These are phyloP conservation scores for Microplitis manilae DNA, from an alignment of 2,888 invertebrate genomes.

Conservation along the genomic window DNA sequence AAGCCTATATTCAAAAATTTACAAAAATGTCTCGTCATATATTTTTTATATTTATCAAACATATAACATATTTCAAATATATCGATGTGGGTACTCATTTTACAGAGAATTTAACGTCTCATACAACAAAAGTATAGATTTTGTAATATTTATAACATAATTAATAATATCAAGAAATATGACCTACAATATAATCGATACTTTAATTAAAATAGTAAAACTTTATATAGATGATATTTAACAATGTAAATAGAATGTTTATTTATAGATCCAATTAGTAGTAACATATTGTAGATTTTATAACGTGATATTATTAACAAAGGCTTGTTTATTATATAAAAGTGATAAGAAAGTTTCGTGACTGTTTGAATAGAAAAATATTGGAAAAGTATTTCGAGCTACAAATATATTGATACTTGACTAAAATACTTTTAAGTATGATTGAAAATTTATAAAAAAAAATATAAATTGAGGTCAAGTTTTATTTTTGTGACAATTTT, in stretches of 20 bases:
- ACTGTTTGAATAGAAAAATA: not conserved
- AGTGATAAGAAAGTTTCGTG: slow-evolving; percentile 2
- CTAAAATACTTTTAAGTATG: not conserved
- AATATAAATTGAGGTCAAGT: not conserved
- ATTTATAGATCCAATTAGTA: slow-evolving; percentile 6
- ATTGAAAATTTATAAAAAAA: not conserved
- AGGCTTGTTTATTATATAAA: not conserved
- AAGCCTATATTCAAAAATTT: too few species aligned
- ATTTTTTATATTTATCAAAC: too few species aligned
- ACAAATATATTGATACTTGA: not conserved
- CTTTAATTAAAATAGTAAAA: not conserved
- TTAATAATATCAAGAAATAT: not conserved
- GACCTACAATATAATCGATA: not conserved
- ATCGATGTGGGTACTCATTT: too few species aligned
- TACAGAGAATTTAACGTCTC: too few species aligned
- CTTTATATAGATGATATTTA: not conserved
- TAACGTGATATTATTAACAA: slow-evolving; percentile 29
- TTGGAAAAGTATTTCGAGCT: slow-evolving; percentile 23
- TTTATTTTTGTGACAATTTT: not conserved
- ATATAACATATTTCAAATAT: too few species aligned
- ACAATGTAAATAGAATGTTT: not conserved
- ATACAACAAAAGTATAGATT: too few species aligned
- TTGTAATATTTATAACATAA: too few species aligned
- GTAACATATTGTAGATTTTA: slow-evolving; percentile 7
- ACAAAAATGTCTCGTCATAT: too few species aligned